These are phyloP conservation scores for Achlya flavicornis DNA, from an alignment of 2,888 invertebrate species.

Conservation along the genomic window DNA sequence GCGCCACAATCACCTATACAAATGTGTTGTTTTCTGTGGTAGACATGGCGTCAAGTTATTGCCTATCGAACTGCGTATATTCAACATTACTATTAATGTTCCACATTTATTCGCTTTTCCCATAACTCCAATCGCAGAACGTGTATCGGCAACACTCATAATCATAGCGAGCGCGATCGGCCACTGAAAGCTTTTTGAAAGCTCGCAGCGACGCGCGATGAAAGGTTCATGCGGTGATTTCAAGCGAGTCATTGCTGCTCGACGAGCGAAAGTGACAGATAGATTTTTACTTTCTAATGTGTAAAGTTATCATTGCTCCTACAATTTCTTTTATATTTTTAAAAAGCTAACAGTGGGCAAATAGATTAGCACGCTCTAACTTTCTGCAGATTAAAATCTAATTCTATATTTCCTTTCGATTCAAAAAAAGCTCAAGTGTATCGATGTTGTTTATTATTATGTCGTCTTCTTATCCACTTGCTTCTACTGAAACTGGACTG, in stretches of 20 bases:
- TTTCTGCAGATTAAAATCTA: too few species aligned
- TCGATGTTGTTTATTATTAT: too few species aligned
- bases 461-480: not conserved
- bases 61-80: conserved; percentile 23
- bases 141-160: conserved; percentile 67
- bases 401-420: too few species aligned
- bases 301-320: conserved; percentile 16
- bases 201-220: conserved; percentile 72
- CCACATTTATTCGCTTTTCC: conserved; percentile 45
- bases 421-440: too few species aligned
- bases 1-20: conserved; percentile 59
- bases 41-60: conserved; percentile 37
- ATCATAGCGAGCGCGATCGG: conserved; percentile 70
- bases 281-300: conserved; percentile 31
- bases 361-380: too few species aligned
- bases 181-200: conserved; percentile 81
- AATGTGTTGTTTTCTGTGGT: conserved; percentile 54
- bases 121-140: conserved; percentile 55
- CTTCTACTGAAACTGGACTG: not conserved
- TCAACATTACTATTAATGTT: conserved; percentile 34
- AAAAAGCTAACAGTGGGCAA: not conserved
- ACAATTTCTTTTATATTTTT: not conserved
- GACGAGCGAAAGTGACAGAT: conserved; percentile 54
- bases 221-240: conserved; percentile 73
- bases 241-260: conserved; percentile 59